Conservation (phyloP, 2,888 invertebrate genomes). For the Amphimallon solstitiale region DNA sequence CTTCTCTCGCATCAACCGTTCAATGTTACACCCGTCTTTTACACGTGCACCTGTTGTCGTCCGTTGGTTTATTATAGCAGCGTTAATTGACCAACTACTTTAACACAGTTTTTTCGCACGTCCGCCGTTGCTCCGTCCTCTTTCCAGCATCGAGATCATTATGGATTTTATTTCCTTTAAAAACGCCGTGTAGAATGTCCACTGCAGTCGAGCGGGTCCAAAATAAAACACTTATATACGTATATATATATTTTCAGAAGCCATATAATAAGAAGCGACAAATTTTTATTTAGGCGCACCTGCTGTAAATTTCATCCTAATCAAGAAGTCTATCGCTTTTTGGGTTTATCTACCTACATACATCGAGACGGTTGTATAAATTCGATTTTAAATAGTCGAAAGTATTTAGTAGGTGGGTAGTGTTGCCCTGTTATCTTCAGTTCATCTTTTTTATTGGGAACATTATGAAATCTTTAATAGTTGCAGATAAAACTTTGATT, state of each 20-base stretch:
- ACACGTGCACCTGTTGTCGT: constrained; percentile 51
- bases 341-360: no score
- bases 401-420: no score
- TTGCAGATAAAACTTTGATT: no score
- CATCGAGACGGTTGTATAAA: no score
- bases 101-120: constrained; percentile 50
- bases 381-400: no score
- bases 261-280: constrained; percentile 20
- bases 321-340: no score
- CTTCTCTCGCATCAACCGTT: constrained; percentile 47
- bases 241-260: constrained; percentile 10
- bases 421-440: no score
- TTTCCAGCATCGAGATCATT: not conserved
- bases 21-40: constrained; percentile 51
- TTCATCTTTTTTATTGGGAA: no score
- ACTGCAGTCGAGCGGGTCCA: no score
- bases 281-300: constrained; percentile 20
- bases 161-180: not conserved
- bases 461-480: no score
- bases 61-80: constrained; percentile 55
- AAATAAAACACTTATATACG: not conserved
- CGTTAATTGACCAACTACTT: constrained; percentile 50
- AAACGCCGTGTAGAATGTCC: no score
- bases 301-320: not conserved
- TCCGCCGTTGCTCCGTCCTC: constrained; percentile 43